Evolutionary conservation across 1,140 invertebrate species (phyloP).

Genomic region (Drosophila littoralis): DNA sequence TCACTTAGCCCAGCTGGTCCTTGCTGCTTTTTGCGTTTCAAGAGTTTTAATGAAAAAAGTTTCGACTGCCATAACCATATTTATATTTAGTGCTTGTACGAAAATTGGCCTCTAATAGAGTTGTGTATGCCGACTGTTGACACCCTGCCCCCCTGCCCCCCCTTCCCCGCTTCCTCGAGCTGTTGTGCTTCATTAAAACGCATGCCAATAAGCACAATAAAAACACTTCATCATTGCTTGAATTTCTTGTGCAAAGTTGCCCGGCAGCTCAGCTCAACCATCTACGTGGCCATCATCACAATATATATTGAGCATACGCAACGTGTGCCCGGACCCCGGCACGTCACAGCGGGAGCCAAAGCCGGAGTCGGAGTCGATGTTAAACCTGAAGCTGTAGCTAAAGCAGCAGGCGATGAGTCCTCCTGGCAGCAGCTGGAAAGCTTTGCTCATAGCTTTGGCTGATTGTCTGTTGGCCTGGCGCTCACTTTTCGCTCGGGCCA

Average conservation of each 20-base stretch:
- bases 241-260: slow-evolving; percentile 78
- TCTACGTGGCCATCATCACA: slow-evolving; percentile 57
- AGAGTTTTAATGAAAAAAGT: slow-evolving; percentile 82
- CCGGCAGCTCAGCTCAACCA: slow-evolving; percentile 20
- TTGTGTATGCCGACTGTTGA: slow-evolving; percentile 32
- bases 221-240: slow-evolving; percentile 76
- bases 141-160: neutral
- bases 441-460: slow-evolving; percentile 28
- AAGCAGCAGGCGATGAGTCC: slow-evolving; percentile 11
- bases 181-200: slow-evolving; percentile 71
- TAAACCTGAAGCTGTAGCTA: no score
- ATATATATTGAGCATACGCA: slow-evolving; percentile 74
- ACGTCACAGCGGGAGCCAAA: neutral
- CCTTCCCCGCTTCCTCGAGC: neutral
- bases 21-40: slow-evolving; percentile 13
- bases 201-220: slow-evolving; percentile 63
- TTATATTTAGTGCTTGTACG: slow-evolving; percentile 16
- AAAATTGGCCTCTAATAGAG: slow-evolving; percentile 68
- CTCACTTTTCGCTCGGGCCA: slow-evolving; percentile 54
- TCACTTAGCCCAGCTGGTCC: slow-evolving; percentile 74
- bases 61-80: slow-evolving; percentile 47
- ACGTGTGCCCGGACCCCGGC: slow-evolving; percentile 29
- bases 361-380: neutral
- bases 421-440: slow-evolving; percentile 12
- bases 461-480: slow-evolving; percentile 54